phyloP scores from a whole-genome alignment of 2,888 invertebrate genomes.

The Sipunculus nudus region DNA sequence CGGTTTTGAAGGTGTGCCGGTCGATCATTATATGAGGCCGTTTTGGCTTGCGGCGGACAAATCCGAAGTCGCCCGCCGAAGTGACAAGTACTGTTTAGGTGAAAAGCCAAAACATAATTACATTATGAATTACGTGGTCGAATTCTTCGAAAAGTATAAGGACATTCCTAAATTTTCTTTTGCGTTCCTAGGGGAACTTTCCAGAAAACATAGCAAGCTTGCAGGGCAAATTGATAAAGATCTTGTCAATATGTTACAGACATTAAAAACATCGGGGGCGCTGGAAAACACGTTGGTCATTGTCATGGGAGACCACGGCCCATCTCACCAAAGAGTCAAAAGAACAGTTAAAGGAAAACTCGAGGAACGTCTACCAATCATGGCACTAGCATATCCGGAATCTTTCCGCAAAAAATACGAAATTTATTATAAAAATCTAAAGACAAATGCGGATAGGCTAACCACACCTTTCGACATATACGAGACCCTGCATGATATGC shows the following conservation, averaged over 20 bases:
- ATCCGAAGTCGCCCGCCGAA: background rate
- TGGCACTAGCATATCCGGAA: slow-evolving; percentile 53
- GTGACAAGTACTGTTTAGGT: slow-evolving; percentile 46
- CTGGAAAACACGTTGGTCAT: slow-evolving; percentile 57
- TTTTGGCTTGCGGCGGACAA: slow-evolving; percentile 49
- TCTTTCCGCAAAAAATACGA: slow-evolving; percentile 45
- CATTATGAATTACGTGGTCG: slow-evolving; percentile 53
- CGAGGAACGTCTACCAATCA: slow-evolving; percentile 60
- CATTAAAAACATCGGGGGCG: slow-evolving; percentile 40
- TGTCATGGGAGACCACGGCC: slow-evolving; percentile 61
- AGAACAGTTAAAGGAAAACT: slow-evolving; percentile 56
- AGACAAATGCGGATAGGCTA: slow-evolving; percentile 47
- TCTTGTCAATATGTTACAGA: slow-evolving; percentile 45
- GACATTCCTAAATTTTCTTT: slow-evolving; percentile 57
- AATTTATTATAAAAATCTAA: no score
- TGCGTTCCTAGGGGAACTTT: slow-evolving; percentile 52
- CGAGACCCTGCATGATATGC: slow-evolving; percentile 51
- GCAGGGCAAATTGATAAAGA: slow-evolving; percentile 56
- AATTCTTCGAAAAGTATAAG: slow-evolving; percentile 52
- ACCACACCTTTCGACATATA: slow-evolving; percentile 60
- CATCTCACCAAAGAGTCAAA: slow-evolving; percentile 50
- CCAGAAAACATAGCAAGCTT: slow-evolving; percentile 58
- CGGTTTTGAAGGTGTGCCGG: slow-evolving; percentile 57
- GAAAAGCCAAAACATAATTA: slow-evolving; percentile 50
- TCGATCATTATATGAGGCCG: slow-evolving; percentile 63